Percentiles rank a stretch among this genome's conserved stretches.
Conservation (phyloP, 2,797 vertebrate species). For the Hydrocynus forskahlii region DNA sequence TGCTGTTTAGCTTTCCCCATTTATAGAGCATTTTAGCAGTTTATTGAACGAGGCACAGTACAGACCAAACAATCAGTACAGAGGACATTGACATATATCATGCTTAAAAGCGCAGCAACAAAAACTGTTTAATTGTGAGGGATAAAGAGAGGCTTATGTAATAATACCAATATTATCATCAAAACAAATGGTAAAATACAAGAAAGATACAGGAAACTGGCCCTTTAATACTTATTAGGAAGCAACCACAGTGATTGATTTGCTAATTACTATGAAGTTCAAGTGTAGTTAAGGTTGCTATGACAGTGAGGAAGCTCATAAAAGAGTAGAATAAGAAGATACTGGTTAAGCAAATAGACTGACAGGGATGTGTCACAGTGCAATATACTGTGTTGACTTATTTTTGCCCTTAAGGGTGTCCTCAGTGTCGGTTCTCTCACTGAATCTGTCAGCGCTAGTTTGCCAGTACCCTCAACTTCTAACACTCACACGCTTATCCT, state of each 20-base stretch:
- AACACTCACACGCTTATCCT: constrained; percentile 70
- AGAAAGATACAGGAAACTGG: too few species aligned
- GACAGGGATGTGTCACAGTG: constrained; percentile 54
- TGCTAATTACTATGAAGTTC: not conserved
- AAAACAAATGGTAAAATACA: too few species aligned
- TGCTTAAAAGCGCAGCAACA: too few species aligned
- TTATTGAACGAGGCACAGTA: too few species aligned
- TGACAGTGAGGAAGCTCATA: not conserved
- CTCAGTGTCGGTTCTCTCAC: constrained; percentile 23
- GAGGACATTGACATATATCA: too few species aligned
- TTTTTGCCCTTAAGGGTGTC: not conserved
- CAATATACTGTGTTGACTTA: not conserved
- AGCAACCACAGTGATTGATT: not conserved
- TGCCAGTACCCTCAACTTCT: constrained; percentile 70
- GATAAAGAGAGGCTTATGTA: too few species aligned
- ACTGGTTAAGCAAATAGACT: not conserved
- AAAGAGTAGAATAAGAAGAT: not conserved
- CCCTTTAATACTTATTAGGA: too few species aligned
- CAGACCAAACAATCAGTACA: too few species aligned
- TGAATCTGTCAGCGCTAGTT: constrained; percentile 73
- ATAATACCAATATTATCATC: too few species aligned
- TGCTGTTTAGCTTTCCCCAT: too few species aligned
- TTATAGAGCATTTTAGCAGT: too few species aligned
- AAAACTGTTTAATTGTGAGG: too few species aligned
- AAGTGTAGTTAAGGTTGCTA: not conserved